Conservation (phyloP, 2,797 vertebrate species). For the Discoglossus pictus region DNA sequence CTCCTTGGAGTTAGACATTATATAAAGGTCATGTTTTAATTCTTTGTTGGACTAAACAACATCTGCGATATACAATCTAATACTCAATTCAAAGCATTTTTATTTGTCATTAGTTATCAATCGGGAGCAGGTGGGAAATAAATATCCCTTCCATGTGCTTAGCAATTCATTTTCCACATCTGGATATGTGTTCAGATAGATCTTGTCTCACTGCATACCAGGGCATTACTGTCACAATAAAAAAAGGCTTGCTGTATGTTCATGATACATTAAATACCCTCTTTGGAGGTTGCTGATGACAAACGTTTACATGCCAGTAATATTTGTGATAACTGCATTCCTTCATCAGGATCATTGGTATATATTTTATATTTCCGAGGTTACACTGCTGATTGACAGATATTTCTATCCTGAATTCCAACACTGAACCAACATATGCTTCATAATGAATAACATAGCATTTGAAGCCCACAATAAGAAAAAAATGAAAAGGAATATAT, state of each 20-base stretch:
- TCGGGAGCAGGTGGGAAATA: slow-evolving; percentile 30
- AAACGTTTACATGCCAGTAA: slow-evolving; percentile 40
- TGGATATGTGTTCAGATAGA: slow-evolving; percentile 37
- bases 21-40: too few species aligned
- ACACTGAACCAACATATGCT: too few species aligned
- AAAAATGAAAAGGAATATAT: too few species aligned
- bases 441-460: too few species aligned
- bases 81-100: too few species aligned
- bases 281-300: slow-evolving; percentile 17
- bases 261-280: slow-evolving; percentile 28
- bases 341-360: slow-evolving; percentile 9
- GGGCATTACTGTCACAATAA: slow-evolving; percentile 37
- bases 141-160: slow-evolving; percentile 30
- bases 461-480: too few species aligned
- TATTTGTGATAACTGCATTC: slow-evolving; percentile 37
- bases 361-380: slow-evolving; percentile 12
- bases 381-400: slow-evolving; percentile 5
- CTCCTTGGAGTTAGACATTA: too few species aligned
- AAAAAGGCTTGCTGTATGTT: slow-evolving; percentile 18
- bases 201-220: slow-evolving; percentile 28
- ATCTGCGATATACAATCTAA: too few species aligned
- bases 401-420: slow-evolving; percentile 1
- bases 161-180: slow-evolving; percentile 45
- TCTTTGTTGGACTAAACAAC: too few species aligned
- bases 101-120: slow-evolving; percentile 9